Conservation (phyloP, 2,888 invertebrate species). For the Aricia artaxerxes region DNA sequence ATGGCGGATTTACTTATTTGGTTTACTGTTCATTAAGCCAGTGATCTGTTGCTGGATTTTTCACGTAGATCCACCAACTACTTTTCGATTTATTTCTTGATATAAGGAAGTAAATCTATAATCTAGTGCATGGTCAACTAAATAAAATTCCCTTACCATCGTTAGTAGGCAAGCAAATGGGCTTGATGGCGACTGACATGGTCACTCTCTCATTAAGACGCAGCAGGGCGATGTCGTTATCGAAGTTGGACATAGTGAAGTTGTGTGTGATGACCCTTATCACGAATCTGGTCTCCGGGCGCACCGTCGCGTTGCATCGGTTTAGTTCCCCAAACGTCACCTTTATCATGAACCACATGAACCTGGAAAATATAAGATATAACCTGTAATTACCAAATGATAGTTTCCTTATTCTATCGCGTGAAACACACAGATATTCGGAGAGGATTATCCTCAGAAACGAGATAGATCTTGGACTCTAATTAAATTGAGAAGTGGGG, state of each 20-base stretch:
- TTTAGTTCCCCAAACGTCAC: slow-evolving; percentile 94
- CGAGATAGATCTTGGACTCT: no score
- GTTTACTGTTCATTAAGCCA: not conserved
- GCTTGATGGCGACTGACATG: slow-evolving; percentile 88
- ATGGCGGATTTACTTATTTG: not conserved
- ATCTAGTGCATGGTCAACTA: no score
- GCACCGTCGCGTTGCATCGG: slow-evolving; percentile 85
- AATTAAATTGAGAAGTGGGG: no score
- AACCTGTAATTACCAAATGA: no score
- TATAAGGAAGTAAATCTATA: no score
- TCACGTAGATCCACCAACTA: no score
- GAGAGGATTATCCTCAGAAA: no score
- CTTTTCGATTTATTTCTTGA: no score
- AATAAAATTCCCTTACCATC: slow-evolving; percentile 66
- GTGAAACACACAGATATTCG: no score
- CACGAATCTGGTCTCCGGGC: slow-evolving; percentile 90
- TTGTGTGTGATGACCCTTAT: slow-evolving; percentile 88
- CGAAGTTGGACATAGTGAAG: slow-evolving; percentile 92
- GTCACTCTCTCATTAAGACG: slow-evolving; percentile 90
- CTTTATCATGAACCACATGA: slow-evolving; percentile 96
- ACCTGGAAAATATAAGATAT: slow-evolving; percentile 75
- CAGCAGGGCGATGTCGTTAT: slow-evolving; percentile 92
- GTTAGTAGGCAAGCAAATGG: slow-evolving; percentile 87
- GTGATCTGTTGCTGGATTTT: no score
- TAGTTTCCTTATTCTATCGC: no score